phyloP scores from a whole-genome alignment of 2,113 vertebrate species.

The Amphilophus citrinellus region DNA sequence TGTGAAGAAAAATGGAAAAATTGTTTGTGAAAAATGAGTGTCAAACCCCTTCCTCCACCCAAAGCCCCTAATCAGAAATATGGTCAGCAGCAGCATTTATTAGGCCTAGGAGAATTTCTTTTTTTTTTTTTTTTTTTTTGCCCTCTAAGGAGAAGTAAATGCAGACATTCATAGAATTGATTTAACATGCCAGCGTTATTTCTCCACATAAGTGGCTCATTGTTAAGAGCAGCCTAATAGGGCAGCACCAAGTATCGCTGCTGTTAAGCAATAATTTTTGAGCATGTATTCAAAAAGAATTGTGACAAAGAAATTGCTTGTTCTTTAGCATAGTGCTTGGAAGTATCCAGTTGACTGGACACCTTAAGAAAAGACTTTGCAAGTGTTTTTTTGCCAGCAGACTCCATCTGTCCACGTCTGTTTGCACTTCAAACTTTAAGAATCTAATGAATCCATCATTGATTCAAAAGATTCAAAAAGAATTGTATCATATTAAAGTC shows the following conservation, averaged over 20 bases:
- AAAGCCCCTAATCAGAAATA: conserved; percentile 78
- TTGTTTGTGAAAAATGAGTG: conserved; percentile 83
- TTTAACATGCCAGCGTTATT: conserved; percentile 75
- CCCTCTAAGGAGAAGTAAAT: conserved; percentile 79
- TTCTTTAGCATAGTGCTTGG: conserved; percentile 38
- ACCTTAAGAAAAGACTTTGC: conserved; percentile 31
- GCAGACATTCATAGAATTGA: conserved; percentile 82
- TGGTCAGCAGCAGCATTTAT: conserved; percentile 76
- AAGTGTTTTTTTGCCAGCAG: conserved; percentile 46
- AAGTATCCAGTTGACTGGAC: conserved; percentile 22
- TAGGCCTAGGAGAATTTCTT: conserved; percentile 77
- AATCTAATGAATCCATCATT: conserved; percentile 43
- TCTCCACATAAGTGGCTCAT: conserved; percentile 77
- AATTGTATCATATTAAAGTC: conserved; percentile 22
- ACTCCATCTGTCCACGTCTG: conserved; percentile 63
- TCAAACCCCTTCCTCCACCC: conserved; percentile 65
- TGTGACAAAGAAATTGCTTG: neutral
- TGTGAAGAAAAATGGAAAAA: conserved; percentile 83
- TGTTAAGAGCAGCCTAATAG: conserved; percentile 67
- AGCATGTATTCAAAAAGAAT: conserved; percentile 44
- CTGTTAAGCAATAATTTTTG: conserved; percentile 42
- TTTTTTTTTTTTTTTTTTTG: conserved; percentile 75
- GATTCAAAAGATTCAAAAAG: conserved; percentile 5
- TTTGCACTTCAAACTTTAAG: conserved; percentile 34
- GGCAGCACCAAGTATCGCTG: conserved; percentile 42